Percentiles rank a stretch among this genome's conserved stretches.
These are phyloP conservation scores for Okamejei kenojei DNA, from an alignment of 2,797 vertebrate genomes.

Conservation along the genomic window DNA sequence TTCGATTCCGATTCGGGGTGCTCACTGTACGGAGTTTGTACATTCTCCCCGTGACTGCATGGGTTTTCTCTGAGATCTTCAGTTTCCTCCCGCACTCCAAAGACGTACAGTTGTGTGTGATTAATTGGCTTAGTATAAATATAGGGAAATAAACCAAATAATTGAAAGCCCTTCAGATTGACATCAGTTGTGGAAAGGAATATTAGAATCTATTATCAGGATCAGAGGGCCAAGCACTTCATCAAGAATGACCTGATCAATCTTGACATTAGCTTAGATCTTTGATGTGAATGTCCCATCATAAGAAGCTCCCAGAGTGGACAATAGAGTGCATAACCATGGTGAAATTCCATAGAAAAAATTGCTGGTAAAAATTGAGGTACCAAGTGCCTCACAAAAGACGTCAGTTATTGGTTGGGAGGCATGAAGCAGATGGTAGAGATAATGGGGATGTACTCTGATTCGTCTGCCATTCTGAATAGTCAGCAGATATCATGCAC, in stretches of 20 bases:
- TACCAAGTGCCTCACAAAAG: not conserved
- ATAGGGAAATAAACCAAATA: not conserved
- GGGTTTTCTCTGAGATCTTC: too few species aligned
- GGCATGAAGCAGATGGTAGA: not conserved
- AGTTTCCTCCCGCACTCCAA: too few species aligned
- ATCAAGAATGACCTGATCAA: not conserved
- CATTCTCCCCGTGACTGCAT: too few species aligned
- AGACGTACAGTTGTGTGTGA: too few species aligned
- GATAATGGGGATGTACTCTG: not conserved
- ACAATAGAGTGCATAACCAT: not conserved
- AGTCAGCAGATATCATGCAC: not conserved
- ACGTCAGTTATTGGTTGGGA: not conserved
- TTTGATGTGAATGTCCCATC: not conserved
- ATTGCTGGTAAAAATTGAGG: not conserved
- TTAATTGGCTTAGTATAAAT: too few species aligned
- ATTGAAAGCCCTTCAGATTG: not conserved
- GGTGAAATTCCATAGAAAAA: not conserved
- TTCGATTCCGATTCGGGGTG: too few species aligned
- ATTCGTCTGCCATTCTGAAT: not conserved
- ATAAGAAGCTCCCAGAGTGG: not conserved
- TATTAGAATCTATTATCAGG: not conserved
- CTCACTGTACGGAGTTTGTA: too few species aligned
- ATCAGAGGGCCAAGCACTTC: not conserved
- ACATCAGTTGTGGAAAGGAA: not conserved
- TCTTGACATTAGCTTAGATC: not conserved